Base-by-base conservation (phyloP, 2,113 vertebrate species). In the Hemiprocne comata region DNA sequence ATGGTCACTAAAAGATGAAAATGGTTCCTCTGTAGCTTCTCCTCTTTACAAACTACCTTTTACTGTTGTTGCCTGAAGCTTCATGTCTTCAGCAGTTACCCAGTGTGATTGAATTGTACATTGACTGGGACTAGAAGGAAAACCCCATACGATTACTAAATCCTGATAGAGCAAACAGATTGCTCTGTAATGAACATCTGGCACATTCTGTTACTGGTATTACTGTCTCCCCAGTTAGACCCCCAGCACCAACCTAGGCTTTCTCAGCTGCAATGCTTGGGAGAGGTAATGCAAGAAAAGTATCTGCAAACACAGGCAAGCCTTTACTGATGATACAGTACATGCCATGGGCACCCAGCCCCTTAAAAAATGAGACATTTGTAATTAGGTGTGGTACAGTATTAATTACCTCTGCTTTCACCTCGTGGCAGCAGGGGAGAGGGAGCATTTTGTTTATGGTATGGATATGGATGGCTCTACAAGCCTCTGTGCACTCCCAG, bases 1-100 rank as follows among this genome's bases (percentile, higher is more conserved):
- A 93, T 90, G 69, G 76, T 88, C 72, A 86, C 38, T 81, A 84
- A 88, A 93, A 96, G 72, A 73, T 83, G 83, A 91, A 94, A 94
- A 93, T 76, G 2, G 33, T 90, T 92, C 69, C 50, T 71, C 33
- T 57, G 36, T 42, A 75, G 42, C 7, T 64, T 88, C 17, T 73
- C 26, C 29, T 71, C 38, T 87, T 80, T 31, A 71, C 69, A 80
- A 81, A 86, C 44, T 54, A 74, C 55, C 11, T 40, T 69, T 84
- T 86, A 53, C 60, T 70, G 31, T 57, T 88, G 79, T 88, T 92
- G 90, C 93, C 90, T 80, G 38, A 94, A 88, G 92, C 76, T 92
- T 91, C 65, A 65, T 50, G 65, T 78, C 85, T 95, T 88, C 73
- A 64, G 38, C 60, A 80, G 79, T 88, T 75, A 74, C 38, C 28